Evolutionary conservation across 2,113 vertebrate species (phyloP).

Genomic region (Strigops habroptila): DNA sequence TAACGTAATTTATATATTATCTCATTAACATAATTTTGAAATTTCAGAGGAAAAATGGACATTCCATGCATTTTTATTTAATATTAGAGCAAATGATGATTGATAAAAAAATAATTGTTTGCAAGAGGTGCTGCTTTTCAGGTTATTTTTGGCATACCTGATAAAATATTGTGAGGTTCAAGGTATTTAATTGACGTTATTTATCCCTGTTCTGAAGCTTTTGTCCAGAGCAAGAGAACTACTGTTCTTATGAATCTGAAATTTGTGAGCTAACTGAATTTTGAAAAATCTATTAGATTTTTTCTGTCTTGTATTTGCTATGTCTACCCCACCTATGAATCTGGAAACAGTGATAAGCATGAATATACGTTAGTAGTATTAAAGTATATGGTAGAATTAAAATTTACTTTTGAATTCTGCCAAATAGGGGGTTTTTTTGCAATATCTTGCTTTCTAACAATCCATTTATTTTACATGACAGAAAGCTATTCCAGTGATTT

Average conservation of each 20-base stretch:
- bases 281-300: neutral
- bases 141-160: neutral
- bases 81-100: neutral
- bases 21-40: neutral
- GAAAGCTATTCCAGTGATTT: neutral
- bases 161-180: neutral
- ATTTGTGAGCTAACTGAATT: neutral
- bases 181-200: neutral
- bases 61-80: neutral
- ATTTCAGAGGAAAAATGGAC: neutral
- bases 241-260: neutral
- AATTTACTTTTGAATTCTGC: neutral
- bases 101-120: neutral
- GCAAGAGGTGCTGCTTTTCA: neutral
- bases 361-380: neutral
- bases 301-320: neutral
- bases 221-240: neutral
- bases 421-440: rapidly evolving
- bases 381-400: neutral
- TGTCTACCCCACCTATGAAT: neutral
- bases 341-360: neutral
- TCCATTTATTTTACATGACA: neutral
- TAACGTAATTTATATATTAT: neutral
- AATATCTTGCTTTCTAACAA: neutral
- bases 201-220: neutral